Evolutionary conservation across 1,140 invertebrate genomes (phyloP).

Genomic region (Pomacea maculata): DNA sequence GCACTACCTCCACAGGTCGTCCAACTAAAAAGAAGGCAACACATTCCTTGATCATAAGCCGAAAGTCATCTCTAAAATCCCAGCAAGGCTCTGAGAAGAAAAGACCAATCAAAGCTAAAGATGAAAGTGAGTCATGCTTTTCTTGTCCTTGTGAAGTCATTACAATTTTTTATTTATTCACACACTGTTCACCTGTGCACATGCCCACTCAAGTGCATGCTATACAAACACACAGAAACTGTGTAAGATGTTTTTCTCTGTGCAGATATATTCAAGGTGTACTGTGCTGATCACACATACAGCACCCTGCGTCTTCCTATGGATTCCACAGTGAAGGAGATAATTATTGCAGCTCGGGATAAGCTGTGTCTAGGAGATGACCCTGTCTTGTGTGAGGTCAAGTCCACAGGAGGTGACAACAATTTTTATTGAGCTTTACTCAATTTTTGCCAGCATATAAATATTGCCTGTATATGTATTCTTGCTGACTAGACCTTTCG

Average conservation of each 20-base stretch:
- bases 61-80: conserved; percentile 39
- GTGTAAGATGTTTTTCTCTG: conserved; percentile 19
- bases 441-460: background rate
- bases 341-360: conserved; percentile 79
- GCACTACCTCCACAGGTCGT: conserved; percentile 23
- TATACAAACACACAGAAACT: background rate
- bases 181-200: too few relatives aligned
- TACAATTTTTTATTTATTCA: background rate
- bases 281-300: conserved; percentile 87
- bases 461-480: background rate
- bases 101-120: conserved; percentile 55
- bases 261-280: conserved; percentile 84
- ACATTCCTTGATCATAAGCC: conserved; percentile 40
- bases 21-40: conserved; percentile 38
- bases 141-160: background rate
- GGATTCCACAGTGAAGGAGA: conserved; percentile 77
- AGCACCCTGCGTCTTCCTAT: conserved; percentile 81
- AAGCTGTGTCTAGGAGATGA: conserved; percentile 81
- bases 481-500: too few relatives aligned
- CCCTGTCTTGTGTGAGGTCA: conserved; percentile 82
- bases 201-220: too few relatives aligned
- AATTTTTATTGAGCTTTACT: background rate
- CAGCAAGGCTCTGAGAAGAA: conserved; percentile 36
- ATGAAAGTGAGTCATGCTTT: conserved; percentile 59
- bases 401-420: conserved; percentile 73